Base-by-base conservation (phyloP, 2,888 invertebrate genomes). In the Orthonevra nobilis region DNA sequence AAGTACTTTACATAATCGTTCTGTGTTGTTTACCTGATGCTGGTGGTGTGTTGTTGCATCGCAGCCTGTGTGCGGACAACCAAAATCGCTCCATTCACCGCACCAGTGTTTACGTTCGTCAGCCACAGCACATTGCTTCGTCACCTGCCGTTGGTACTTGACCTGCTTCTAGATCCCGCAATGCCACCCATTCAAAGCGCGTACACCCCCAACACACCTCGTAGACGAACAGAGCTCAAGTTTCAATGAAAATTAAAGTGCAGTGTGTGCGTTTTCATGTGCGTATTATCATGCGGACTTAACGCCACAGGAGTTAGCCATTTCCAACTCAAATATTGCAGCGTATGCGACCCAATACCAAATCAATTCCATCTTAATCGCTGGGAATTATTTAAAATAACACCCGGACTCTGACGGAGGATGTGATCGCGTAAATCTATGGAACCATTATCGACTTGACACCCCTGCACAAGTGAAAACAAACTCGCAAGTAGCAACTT, bases 121-220 rank as follows among this genome's bases (percentile, higher is more conserved):
- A 79, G 66, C 66, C 79, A 79, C 64, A 72, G 66, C 60, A 40
- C 56, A 40, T 66, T 73, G 61, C 73, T 46, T 73, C 68, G 68
- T 82, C 82, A 81, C 81, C 82, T 82, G 81, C 61, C 81, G 68
- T 64, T 73, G 77, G 72, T 61, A 82, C 82, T 82, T 82, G 81
- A 82, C 82, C 82, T 64, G 81, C 54, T 81, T 82, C 48, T 34
- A 52, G 19, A 68, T 20, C 19, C 12, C 30, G 9, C 20, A 38
- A 9, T 23, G n/a, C 14, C 3, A 23, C 23, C 23, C 23, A 4
- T 23, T 23, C 23, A 4, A 4, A 23, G 3, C 23, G 5, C 3
- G 23, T 5, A 23, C 3, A 23, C 17, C n/a, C 1, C 26, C 44
- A 19, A n/a, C n/a, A 4, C 1, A 7, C 15, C 7, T 0, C 3